Evolutionary conservation across 2,888 invertebrate genomes (phyloP), one percentile per base, ranked within the genome.

Genomic region (Graphium colonna): DNA sequence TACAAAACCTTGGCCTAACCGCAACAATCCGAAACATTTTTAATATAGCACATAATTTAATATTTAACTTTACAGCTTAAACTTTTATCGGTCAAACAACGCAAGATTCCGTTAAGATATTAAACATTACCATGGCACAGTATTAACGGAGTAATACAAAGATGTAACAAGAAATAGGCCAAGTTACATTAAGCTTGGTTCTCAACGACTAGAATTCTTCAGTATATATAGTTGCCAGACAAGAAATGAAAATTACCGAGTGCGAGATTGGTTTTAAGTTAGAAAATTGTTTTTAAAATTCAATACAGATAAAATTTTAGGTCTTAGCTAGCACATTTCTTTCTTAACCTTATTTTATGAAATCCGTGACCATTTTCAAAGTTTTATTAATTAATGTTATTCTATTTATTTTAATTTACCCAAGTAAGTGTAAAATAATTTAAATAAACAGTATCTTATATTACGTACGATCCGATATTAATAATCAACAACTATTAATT

Each of bases 141-240:
- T 67, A 65, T 66, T 68, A 69, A 67, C 69, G 69, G 70, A 68
- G 70, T 69, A 42, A 47, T 47, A 52, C 52, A 52, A 52, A 52
- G 69, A 65, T 65, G 60, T 63, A 61, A 60, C 67, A 59, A 62
- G 62, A 69, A 75, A 79, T 73, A 75, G 72, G 60, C 57, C 63
- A 77, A 82, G 76, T 82, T 82, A 73, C 80, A 82, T 80, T 79
- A 76, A 73, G 75, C 68, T 68, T 62, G 55, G 65, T 57, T 59
- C 60, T 51, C 56, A 58, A 57, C 59, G 58, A 55, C 52, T 31
- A 42, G 38, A 26, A 56, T 42, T 41, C 38, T 51, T 46, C 47
- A 53, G 51, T 55, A 50, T 13, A 44, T 50, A 38, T 52, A 47
- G 47, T 47, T 47, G 13, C 31, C 33, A 46, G 41, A 52, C 40